These are phyloP conservation scores for Vicugna pacos DNA, from an alignment of 2,113 vertebrate genomes.

Conservation along the genomic window DNA sequence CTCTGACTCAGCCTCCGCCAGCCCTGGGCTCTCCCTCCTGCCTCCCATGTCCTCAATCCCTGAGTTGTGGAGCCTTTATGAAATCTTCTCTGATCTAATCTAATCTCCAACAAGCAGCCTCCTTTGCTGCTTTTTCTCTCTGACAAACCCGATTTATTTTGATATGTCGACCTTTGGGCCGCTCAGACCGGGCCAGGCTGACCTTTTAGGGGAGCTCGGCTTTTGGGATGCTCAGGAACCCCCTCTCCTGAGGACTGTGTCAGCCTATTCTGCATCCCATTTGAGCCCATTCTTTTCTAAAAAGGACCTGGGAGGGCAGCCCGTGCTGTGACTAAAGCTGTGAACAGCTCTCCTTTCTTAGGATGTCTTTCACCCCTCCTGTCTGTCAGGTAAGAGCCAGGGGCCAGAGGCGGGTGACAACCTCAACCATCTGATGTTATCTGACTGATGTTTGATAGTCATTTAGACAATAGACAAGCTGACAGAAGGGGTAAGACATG, in stretches of 20 bases:
- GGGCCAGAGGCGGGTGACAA: background rate
- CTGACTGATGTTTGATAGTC: background rate
- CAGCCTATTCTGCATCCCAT: background rate
- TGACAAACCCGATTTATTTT: slow-evolving; percentile 80
- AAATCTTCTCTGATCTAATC: slow-evolving; percentile 66
- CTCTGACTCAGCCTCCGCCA: slow-evolving; percentile 68
- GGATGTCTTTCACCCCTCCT: background rate
- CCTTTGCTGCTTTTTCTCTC: slow-evolving; percentile 64
- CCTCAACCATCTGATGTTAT: background rate
- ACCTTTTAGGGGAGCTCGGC: slow-evolving; percentile 16
- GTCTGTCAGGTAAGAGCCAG: background rate
- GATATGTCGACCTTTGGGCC: slow-evolving; percentile 56
- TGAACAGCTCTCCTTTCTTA: background rate
- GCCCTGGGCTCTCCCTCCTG: slow-evolving; percentile 66
- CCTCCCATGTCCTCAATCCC: slow-evolving; percentile 56
- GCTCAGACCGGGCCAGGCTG: rapidly evolving
- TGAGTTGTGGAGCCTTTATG: slow-evolving; percentile 68
- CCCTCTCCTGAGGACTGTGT: background rate
- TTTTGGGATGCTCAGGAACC: background rate
- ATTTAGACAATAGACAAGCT: background rate
- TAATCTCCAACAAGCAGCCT: slow-evolving; percentile 79
- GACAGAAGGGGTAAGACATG: background rate
- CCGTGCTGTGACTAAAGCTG: background rate
- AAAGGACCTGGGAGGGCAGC: background rate
- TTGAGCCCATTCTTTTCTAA: background rate